Percentiles rank a stretch among this genome's conserved stretches.
Conservation (phyloP, 2,797 vertebrate species). For the Urocyon cinereoargenteus region DNA sequence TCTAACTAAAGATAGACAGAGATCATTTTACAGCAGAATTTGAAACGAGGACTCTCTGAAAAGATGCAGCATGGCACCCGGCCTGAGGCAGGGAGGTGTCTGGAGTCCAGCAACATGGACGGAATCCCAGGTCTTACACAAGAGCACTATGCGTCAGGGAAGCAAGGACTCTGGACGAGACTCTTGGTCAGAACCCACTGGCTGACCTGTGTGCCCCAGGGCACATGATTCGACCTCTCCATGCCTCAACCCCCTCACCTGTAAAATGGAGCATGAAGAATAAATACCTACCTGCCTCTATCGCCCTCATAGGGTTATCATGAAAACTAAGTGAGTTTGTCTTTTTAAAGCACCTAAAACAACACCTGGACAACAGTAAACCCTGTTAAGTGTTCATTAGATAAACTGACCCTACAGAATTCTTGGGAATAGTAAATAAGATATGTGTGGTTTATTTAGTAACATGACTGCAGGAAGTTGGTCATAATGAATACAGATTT, state of each 20-base stretch:
- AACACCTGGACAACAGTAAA: neutral
- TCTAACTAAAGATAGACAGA: neutral
- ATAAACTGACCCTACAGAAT: neutral
- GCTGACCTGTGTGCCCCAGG: neutral
- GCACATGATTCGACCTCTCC: neutral
- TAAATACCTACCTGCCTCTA: neutral
- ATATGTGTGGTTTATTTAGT: neutral
- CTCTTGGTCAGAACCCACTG: neutral
- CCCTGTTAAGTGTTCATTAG: neutral
- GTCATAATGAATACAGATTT: neutral
- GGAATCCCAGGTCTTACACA: neutral
- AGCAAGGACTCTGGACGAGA: neutral
- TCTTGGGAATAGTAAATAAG: neutral
- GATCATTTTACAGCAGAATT: neutral
- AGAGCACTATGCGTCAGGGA: neutral
- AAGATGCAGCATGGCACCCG: neutral
- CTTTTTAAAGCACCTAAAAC: neutral
- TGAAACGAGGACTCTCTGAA: neutral
- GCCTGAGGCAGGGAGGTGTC: neutral
- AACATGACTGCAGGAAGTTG: neutral
- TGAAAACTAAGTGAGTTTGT: neutral
- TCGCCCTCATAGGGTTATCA: neutral
- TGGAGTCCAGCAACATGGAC: rapidly evolving
- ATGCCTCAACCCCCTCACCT: neutral
- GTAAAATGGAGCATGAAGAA: neutral